Evolutionary conservation across 2,113 vertebrate genomes (phyloP), one percentile per base, ranked within the genome.

Genomic region (Phalacrocorax brasilianus): DNA sequence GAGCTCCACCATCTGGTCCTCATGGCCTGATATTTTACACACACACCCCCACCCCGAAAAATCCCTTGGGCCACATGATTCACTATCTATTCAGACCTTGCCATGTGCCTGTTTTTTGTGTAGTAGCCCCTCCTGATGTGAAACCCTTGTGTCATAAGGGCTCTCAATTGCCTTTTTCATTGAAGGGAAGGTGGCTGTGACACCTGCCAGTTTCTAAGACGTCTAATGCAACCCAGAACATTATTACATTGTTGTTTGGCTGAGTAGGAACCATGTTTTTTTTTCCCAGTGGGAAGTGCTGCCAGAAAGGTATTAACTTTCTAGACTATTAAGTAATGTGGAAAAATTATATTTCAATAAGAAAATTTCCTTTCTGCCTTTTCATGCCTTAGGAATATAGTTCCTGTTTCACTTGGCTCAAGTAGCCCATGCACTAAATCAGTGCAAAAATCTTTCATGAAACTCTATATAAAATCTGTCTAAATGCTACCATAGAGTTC

Each of bases 21-120:
- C 87, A 82, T 58, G 77, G 90, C 62, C 77, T 89, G 66, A 22
- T 82, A 91, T 85, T 93, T 95, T 89, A 91, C 93, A 95, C 75
- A 89, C 85, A 89, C 21, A 8, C 89, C 78, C 91, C 94, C 85
- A 94, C 58, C 89, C 86, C 0, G 9, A 84, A 89, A 97, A 95
- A 91, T 92, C 94, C 95, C 92, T 79, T 89, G 95, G 95, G 95
- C 89, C 94, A 93, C 95, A 87, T 97, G 92, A 95, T 96, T 97
- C 95, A 95, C 85, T 74, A 53, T 95, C 91, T 97, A 95, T 93
- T 97, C 93, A 97, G 62, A 87, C 74, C 93, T 91, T 91, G 91
- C 95, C 95, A 93, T 94, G 94, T 94, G 94, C 91, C 91, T 92
- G 83, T 0, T 58, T 97, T 89, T 95, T 96, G 91, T 92, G 84